phyloP scores from a whole-genome alignment of 2,113 vertebrate genomes.

The Lampris incognitus region DNA sequence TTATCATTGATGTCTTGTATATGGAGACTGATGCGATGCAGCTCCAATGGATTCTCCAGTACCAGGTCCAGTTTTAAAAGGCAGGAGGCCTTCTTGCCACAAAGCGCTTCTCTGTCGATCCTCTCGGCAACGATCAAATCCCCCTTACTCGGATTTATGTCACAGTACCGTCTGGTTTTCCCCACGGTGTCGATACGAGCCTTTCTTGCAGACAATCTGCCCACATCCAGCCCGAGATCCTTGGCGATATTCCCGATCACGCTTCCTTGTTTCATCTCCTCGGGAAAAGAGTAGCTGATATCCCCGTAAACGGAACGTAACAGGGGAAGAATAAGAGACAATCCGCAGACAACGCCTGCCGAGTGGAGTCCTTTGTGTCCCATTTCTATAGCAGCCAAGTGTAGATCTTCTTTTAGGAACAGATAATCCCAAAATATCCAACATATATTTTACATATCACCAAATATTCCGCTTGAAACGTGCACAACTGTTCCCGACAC shows the following conservation, averaged over 20 bases:
- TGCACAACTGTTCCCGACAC: too few species aligned
- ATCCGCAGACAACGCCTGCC: not conserved
- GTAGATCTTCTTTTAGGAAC: too few species aligned
- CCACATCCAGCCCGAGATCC: conserved; percentile 71
- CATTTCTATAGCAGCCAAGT: not conserved
- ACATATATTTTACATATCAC: not conserved
- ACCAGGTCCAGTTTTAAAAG: conserved; percentile 77
- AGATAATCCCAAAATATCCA: not conserved
- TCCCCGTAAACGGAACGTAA: conserved; percentile 31
- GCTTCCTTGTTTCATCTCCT: conserved; percentile 74
- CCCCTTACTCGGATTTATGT: conserved; percentile 70
- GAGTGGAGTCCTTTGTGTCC: not conserved
- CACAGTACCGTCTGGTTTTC: conserved; percentile 59
- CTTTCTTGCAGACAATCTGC: conserved; percentile 45
- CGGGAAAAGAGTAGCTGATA: conserved; percentile 73
- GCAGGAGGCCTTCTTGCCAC: conserved; percentile 70
- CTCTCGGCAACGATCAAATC: conserved; percentile 72
- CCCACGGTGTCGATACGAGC: conserved; percentile 14
- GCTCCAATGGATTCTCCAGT: conserved; percentile 52
- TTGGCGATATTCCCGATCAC: conserved; percentile 69
- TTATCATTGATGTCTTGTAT: conserved; percentile 84
- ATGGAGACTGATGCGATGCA: conserved; percentile 60
- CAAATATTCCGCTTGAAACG: too few species aligned
- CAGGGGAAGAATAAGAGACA: not conserved
- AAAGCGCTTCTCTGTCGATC: conserved; percentile 81